A percentile compares a stretch with the other conserved stretches of the same genome.
phyloP scores from a whole-genome alignment of 1,140 invertebrate genomes.

The Heliconius hewitsoni region DNA sequence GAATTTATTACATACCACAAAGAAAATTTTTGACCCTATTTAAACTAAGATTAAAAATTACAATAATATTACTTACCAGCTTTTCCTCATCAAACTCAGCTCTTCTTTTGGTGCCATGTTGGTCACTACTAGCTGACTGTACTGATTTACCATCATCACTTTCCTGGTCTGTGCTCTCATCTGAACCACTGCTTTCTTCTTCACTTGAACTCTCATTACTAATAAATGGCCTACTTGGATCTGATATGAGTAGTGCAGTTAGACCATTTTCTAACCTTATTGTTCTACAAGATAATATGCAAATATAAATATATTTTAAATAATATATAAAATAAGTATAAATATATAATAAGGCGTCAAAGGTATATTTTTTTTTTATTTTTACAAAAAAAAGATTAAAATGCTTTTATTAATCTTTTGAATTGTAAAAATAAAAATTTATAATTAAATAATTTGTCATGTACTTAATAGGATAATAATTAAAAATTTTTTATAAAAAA shows the following conservation, averaged over 20 bases:
- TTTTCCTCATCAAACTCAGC: constrained; percentile 74
- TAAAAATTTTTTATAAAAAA: neutral
- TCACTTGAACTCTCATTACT: constrained; percentile 59
- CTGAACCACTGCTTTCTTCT: constrained; percentile 65
- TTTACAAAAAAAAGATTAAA: neutral
- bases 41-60: neutral
- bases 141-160: constrained; percentile 61
- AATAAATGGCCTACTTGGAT: constrained; percentile 63
- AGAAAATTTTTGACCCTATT: too few relatives aligned
- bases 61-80: constrained; percentile 55
- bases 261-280: constrained; percentile 86
- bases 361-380: too few relatives aligned
- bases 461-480: neutral
- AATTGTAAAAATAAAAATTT: too few relatives aligned
- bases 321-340: too few relatives aligned
- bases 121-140: constrained; percentile 61
- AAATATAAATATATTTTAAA: neutral
- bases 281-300: constrained; percentile 76
- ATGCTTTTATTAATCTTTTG: too few relatives aligned
- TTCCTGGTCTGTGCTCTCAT: constrained; percentile 68
- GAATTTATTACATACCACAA: too few relatives aligned
- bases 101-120: constrained; percentile 62
- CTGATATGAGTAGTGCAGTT: constrained; percentile 85
- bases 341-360: too few relatives aligned
- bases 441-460: too few relatives aligned